Evolutionary conservation across 2,113 vertebrate genomes (phyloP).

Genomic region (Melanotaenia duboulayi): DNA sequence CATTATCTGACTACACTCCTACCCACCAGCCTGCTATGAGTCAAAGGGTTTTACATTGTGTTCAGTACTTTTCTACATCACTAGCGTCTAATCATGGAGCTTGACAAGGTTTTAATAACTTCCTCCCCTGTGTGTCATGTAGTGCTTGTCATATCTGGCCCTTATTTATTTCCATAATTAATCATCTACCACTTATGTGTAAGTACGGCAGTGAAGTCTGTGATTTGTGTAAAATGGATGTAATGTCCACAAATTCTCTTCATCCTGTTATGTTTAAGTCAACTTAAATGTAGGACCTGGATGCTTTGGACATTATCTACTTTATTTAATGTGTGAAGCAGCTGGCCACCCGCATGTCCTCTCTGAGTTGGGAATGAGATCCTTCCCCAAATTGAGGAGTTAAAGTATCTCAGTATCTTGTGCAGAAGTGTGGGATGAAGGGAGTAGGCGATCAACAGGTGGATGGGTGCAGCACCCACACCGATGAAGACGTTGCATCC

Average conservation of each 20-base stretch:
- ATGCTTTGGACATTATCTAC: too few species aligned
- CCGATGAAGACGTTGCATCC: too few species aligned
- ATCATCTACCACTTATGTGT: not conserved
- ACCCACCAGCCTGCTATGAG: not conserved
- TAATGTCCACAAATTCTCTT: not conserved
- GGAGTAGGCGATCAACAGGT: too few species aligned
- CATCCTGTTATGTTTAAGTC: not conserved
- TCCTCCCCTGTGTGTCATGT: not conserved
- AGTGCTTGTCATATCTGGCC: not conserved
- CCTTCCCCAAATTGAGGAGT: too few species aligned
- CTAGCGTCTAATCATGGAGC: not conserved
- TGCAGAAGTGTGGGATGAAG: too few species aligned
- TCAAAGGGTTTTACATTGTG: not conserved
- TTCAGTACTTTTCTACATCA: not conserved
- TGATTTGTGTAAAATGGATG: too few species aligned
- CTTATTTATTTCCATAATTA: not conserved
- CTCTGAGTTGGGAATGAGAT: too few species aligned
- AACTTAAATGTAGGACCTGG: not conserved
- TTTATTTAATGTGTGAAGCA: too few species aligned
- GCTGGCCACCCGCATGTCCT: too few species aligned
- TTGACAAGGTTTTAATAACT: slow-evolving; percentile 2
- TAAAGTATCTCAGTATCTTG: too few species aligned
- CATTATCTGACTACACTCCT: not conserved
- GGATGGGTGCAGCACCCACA: too few species aligned
- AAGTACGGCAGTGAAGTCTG: too few species aligned